Evolutionary conservation across 2,888 invertebrate genomes (phyloP).

Genomic region (Pyrrhosoma nymphula): DNA sequence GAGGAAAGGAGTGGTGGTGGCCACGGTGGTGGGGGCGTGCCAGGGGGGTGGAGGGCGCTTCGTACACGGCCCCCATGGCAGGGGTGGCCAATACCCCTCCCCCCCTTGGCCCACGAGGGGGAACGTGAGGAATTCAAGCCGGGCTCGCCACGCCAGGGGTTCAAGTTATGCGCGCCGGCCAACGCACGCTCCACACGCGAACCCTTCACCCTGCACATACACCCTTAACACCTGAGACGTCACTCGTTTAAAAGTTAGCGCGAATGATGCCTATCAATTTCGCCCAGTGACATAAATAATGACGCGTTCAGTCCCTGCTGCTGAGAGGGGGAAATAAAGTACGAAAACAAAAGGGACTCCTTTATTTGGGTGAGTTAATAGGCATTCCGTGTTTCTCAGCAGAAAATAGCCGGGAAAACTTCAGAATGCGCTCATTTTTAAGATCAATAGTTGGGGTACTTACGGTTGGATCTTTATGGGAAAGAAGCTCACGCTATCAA

Average conservation of each 20-base stretch:
- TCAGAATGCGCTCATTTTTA: no score
- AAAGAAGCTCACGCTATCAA: no score
- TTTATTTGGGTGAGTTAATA: no score
- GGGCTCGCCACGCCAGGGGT: neutral
- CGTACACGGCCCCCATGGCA: neutral
- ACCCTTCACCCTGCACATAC: neutral
- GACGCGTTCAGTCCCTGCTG: neutral
- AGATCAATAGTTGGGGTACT: no score
- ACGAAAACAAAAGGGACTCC: no score
- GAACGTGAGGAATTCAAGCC: neutral
- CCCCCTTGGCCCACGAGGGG: neutral
- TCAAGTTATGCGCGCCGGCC: neutral
- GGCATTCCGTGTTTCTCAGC: no score
- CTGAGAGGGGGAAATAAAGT: no score
- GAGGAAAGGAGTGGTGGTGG: conserved; percentile 29
- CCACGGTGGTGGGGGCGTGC: neutral
- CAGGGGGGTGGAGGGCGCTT: neutral
- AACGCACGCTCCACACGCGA: neutral
- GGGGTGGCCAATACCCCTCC: neutral
- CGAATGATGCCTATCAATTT: no score
- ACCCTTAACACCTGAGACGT: neutral
- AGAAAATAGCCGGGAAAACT: no score
- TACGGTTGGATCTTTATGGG: no score
- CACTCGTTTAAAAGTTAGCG: neutral
- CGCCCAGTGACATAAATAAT: neutral